Conservation (phyloP, 2,113 vertebrate genomes). For the Bos indicus region DNA sequence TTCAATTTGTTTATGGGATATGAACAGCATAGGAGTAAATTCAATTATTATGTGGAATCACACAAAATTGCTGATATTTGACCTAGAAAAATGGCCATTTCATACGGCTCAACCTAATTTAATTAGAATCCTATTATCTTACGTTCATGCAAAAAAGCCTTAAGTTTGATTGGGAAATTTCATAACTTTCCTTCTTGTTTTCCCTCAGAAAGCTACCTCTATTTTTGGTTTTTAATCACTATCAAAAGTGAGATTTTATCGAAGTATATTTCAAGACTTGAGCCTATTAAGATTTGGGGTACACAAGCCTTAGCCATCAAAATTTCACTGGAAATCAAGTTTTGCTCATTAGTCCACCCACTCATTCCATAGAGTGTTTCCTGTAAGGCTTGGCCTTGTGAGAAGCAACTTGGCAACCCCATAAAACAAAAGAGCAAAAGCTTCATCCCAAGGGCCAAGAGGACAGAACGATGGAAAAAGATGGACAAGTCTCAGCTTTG, state of each 20-base stretch:
- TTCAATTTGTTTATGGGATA: conserved; percentile 30
- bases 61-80: conserved; percentile 30
- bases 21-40: conserved; percentile 12
- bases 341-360: no score
- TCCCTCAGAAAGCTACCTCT: neutral
- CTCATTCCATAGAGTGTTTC: rapidly evolving
- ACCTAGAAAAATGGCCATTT: conserved; percentile 31
- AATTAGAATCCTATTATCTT: conserved; percentile 12
- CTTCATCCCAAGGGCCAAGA: neutral
- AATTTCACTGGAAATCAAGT: neutral
- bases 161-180: neutral
- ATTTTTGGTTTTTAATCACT: neutral
- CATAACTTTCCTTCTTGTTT: conserved; percentile 46
- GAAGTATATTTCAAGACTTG: neutral
- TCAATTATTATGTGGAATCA: conserved; percentile 26
- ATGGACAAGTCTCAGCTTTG: neutral
- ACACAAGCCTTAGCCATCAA: rapidly evolving
- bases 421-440: neutral
- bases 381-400: rapidly evolving
- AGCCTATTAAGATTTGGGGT: neutral
- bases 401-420: neutral
- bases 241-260: neutral
- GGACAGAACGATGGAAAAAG: rapidly evolving
- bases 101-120: neutral
- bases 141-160: neutral